These are phyloP conservation scores for Brassicogethes aeneus DNA, from an alignment of 2,888 invertebrate genomes.

Conservation along the genomic window DNA sequence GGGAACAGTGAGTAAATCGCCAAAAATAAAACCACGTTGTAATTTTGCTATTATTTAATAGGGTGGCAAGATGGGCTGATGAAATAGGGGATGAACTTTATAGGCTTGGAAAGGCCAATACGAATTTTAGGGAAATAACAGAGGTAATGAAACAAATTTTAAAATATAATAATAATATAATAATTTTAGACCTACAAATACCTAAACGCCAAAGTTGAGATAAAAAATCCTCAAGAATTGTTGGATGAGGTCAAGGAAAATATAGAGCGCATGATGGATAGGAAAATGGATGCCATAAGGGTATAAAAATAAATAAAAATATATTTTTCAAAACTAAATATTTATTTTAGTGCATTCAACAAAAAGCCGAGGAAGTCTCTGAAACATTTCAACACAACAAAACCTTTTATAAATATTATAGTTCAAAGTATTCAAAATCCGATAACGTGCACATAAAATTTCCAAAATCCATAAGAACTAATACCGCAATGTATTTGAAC, in stretches of 20 bases:
- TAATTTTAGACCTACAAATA: conserved; percentile 62
- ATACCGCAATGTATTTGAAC: conserved; percentile 42
- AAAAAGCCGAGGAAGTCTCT: conserved; percentile 62
- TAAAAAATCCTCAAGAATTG: conserved; percentile 70
- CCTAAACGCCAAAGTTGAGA: conserved; percentile 68
- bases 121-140: conserved; percentile 68
- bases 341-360: conserved; percentile 60
- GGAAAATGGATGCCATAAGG: conserved; percentile 84
- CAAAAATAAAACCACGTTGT: too few species aligned
- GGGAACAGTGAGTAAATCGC: neutral
- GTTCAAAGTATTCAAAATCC: conserved; percentile 67
- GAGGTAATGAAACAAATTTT: conserved; percentile 61
- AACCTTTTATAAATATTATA: conserved; percentile 56
- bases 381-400: conserved; percentile 50
- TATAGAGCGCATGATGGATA: conserved; percentile 75
- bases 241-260: conserved; percentile 71
- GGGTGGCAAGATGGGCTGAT: conserved; percentile 73
- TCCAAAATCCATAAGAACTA: conserved; percentile 15
- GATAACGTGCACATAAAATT: conserved; percentile 25
- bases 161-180: conserved; percentile 3
- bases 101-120: conserved; percentile 67
- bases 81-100: conserved; percentile 71
- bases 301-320: conserved; percentile 41
- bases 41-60: conserved; percentile 35
- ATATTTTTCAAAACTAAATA: too few species aligned